These are phyloP conservation scores for Pristionchus japonicus DNA, from an alignment of 2,888 invertebrate species.

Conservation along the genomic window DNA sequence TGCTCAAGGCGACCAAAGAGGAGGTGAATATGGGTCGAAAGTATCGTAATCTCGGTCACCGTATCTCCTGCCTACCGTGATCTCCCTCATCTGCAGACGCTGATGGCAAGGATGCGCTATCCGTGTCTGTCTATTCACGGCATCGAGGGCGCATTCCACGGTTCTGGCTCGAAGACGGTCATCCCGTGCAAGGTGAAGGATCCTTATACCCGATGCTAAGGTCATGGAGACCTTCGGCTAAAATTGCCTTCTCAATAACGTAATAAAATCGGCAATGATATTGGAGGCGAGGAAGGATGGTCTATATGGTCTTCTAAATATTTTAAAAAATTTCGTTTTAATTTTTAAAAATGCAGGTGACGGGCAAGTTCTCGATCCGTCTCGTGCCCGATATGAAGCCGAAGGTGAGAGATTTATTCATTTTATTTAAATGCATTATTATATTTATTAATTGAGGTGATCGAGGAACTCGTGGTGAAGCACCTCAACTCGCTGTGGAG, in stretches of 20 bases:
- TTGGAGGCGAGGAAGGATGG: no score
- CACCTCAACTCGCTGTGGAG: slow-evolving; percentile 86
- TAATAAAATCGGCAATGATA: no score
- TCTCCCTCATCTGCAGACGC: not conserved
- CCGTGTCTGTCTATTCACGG: slow-evolving; percentile 95
- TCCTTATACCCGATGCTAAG: not conserved
- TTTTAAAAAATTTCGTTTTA: no score
- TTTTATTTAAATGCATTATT: not conserved
- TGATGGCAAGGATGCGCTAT: slow-evolving; percentile 82
- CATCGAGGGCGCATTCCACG: slow-evolving; percentile 85
- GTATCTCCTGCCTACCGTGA: not conserved
- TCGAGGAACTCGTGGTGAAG: slow-evolving; percentile 83
- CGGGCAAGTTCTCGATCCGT: slow-evolving; percentile 96
- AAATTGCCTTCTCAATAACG: no score
- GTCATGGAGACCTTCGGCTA: not conserved
- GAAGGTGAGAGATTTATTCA: slow-evolving; percentile 72
- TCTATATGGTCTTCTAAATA: no score
- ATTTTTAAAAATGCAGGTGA: slow-evolving; percentile 81
- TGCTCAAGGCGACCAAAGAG: slow-evolving; percentile 82
- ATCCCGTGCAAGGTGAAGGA: slow-evolving; percentile 39
- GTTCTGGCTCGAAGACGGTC: slow-evolving; percentile 31
- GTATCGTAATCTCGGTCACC: not conserved
- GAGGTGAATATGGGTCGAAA: slow-evolving; percentile 76
- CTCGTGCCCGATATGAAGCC: slow-evolving; percentile 94
- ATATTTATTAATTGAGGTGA: slow-evolving; percentile 76